Evolutionary conservation across 2,888 invertebrate species (phyloP).

Genomic region (Brachyptera putata): DNA sequence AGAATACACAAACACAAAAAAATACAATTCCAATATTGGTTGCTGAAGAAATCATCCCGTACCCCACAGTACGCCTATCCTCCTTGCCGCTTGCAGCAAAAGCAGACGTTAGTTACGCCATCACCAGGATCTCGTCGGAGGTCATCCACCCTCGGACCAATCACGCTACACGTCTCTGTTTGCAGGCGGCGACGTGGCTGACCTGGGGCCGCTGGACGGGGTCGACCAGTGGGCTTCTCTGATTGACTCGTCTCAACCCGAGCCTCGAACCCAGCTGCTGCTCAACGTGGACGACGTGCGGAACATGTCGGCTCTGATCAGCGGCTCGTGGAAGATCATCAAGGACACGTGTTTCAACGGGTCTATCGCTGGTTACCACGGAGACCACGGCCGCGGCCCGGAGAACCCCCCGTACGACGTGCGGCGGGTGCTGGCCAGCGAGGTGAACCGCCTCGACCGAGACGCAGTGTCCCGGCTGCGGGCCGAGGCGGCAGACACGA

Average conservation of each 20-base stretch:
- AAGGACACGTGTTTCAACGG: conserved; percentile 13
- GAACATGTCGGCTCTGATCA: conserved; percentile 18
- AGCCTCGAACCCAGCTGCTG: conserved; percentile 42
- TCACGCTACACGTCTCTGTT: not conserved
- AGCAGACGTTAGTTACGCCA: no score
- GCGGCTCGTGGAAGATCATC: conserved; percentile 30
- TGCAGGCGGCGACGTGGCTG: conserved; percentile 23
- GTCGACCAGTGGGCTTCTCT: conserved; percentile 24
- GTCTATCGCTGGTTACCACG: conserved; percentile 19
- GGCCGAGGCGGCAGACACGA: no score
- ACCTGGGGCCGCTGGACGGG: conserved; percentile 26
- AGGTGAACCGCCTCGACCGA: no score
- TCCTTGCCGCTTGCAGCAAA: no score
- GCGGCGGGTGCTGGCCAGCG: conserved; percentile 38
- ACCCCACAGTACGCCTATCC: no score
- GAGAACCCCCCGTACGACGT: conserved; percentile 39
- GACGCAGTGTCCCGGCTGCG: no score
- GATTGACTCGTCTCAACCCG: not conserved
- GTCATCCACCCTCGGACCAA: no score
- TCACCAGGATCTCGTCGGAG: no score
- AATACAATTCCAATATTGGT: no score
- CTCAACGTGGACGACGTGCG: conserved; percentile 37
- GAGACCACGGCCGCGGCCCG: conserved; percentile 14
- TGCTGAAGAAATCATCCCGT: no score
- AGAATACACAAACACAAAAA: not conserved